phyloP scores from a whole-genome alignment of 92 coral and sea anemone genomes.

The Actinostola sp. region DNA sequence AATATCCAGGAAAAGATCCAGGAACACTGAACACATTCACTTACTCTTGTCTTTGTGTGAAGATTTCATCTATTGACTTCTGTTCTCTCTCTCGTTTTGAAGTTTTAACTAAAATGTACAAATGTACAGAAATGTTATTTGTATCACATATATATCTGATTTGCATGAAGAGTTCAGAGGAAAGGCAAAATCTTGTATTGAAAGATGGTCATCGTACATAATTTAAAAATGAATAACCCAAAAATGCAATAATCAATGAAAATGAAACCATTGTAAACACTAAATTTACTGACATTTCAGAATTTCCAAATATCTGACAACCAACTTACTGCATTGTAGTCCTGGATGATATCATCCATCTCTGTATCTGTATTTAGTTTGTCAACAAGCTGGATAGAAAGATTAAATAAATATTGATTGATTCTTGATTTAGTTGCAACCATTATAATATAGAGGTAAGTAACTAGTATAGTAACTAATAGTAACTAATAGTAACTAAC shows the following conservation, averaged over 20 bases:
- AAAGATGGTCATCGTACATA: too few relatives aligned
- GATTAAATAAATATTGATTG: neutral
- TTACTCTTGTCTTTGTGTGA: slow-evolving; percentile 91
- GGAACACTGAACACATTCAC: slow-evolving; percentile 16
- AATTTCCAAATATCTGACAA: neutral
- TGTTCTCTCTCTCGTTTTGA: slow-evolving; percentile 95
- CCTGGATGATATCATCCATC: slow-evolving; percentile 98
- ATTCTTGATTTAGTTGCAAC: too few relatives aligned
- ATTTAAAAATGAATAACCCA: too few relatives aligned
- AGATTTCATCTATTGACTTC: slow-evolving; percentile 86
- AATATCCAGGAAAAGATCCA: neutral
- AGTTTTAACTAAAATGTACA: slow-evolving; percentile 67
- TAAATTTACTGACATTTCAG: neutral
- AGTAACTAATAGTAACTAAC: too few relatives aligned
- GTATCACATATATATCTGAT: too few relatives aligned
- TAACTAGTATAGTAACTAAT: too few relatives aligned
- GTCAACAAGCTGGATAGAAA: slow-evolving; percentile 80
- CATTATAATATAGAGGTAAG: too few relatives aligned
- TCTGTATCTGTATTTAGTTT: slow-evolving; percentile 97
- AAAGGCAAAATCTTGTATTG: too few relatives aligned
- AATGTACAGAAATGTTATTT: too few relatives aligned
- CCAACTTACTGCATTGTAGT: slow-evolving; percentile 80
- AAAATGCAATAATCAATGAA: too few relatives aligned
- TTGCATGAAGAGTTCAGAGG: too few relatives aligned
- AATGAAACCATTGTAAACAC: neutral